Evolutionary conservation across 1,140 invertebrate genomes (phyloP).

Genomic region (Drosophila simulans): DNA sequence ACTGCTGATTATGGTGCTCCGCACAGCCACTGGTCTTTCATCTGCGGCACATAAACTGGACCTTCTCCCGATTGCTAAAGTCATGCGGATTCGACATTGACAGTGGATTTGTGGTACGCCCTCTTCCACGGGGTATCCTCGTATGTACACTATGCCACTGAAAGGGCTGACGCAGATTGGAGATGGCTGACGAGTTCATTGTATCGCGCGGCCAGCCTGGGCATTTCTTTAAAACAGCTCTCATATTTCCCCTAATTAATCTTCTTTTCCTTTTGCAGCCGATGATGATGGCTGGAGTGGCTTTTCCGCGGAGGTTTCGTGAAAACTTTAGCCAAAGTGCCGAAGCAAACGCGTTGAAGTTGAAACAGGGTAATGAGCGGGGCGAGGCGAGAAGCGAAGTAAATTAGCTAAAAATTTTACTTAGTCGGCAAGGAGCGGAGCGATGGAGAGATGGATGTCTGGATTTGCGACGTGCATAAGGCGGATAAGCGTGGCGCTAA

Average conservation of each 20-base stretch:
- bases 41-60: slow-evolving; percentile 3
- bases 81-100: no score
- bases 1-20: slow-evolving; percentile 18
- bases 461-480: slow-evolving; percentile 3
- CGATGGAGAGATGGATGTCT: slow-evolving; percentile 52
- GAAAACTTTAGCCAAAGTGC: slow-evolving; percentile 55
- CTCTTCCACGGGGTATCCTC: not conserved
- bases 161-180: slow-evolving; percentile 10
- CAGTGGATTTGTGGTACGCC: slow-evolving; percentile 6
- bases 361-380: slow-evolving; percentile 19
- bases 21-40: slow-evolving; percentile 4
- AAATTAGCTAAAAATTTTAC: slow-evolving; percentile 68
- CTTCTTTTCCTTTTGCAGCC: slow-evolving; percentile 59
- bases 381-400: slow-evolving; percentile 14
- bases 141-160: not conserved
- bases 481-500: slow-evolving; percentile 31
- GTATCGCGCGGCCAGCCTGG: not conserved
- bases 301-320: slow-evolving; percentile 38
- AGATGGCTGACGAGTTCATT: slow-evolving; percentile 21
- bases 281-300: slow-evolving; percentile 36
- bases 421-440: slow-evolving; percentile 32
- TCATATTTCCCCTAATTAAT: slow-evolving; percentile 79
- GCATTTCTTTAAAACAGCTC: slow-evolving; percentile 40
- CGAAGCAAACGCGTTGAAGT: slow-evolving; percentile 33
- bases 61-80: no score